These are phyloP conservation scores for Lepisosteus oculatus DNA, from an alignment of 2,113 vertebrate genomes.

Conservation along the genomic window DNA sequence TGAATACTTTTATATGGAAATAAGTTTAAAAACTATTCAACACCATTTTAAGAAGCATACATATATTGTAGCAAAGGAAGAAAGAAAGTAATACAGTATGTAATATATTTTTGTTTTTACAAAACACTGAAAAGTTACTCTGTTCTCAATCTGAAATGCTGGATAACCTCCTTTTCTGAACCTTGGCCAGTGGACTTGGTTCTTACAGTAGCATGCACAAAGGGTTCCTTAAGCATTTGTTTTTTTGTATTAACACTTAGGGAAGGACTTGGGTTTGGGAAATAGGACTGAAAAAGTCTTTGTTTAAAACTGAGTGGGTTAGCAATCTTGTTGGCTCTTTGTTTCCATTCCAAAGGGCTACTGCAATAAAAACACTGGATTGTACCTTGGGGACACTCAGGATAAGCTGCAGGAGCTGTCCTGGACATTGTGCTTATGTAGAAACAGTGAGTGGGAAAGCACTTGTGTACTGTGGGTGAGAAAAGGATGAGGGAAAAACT, in stretches of 20 bases:
- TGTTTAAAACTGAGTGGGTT: conserved; percentile 12
- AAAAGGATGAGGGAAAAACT: background rate
- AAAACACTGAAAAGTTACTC: background rate
- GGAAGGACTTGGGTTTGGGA: background rate
- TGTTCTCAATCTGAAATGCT: background rate
- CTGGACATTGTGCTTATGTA: background rate
- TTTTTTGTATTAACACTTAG: conserved; percentile 3
- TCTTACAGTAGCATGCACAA: background rate
- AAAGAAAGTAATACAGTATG: no score
- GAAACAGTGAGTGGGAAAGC: background rate
- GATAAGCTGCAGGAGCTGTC: background rate
- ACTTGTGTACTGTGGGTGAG: conserved; percentile 7
- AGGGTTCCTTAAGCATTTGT: background rate
- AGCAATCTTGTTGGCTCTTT: background rate
- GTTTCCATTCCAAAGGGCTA: conserved; percentile 1
- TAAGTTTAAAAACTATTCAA: no score
- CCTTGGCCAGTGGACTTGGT: background rate
- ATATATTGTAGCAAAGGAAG: no score
- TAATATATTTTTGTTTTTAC: no score
- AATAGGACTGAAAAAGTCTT: conserved; percentile 8
- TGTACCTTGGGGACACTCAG: background rate
- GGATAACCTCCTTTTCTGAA: background rate
- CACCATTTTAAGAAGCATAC: no score
- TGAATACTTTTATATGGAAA: no score
- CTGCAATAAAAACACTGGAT: background rate